Conservation (phyloP, 2,797 vertebrate species). For the Sorex maritimensis region DNA sequence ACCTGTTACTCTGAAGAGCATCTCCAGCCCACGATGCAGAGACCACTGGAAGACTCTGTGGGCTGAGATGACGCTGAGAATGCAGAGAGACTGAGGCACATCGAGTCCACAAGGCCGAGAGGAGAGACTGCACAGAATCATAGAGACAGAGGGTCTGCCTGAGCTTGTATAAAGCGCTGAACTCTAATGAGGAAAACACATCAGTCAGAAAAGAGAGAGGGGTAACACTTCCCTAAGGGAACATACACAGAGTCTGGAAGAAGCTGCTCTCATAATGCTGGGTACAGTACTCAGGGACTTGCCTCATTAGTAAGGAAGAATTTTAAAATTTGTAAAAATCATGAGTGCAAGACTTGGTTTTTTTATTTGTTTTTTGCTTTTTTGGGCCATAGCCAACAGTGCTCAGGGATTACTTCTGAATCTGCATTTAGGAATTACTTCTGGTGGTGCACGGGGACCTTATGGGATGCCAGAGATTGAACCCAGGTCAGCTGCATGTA, state of each 20-base stretch:
- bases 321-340: not conserved
- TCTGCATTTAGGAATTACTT: too few relatives aligned
- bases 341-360: not conserved
- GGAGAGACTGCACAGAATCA: not conserved
- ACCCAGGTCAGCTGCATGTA: too few relatives aligned
- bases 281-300: not conserved
- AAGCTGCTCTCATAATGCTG: not conserved
- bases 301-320: not conserved
- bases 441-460: too few relatives aligned
- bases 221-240: not conserved
- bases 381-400: too few relatives aligned
- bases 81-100: not conserved
- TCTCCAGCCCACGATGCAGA: not conserved
- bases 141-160: not conserved
- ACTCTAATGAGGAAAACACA: not conserved
- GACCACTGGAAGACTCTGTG: too few relatives aligned
- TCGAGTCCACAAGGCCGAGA: too few relatives aligned
- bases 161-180: not conserved
- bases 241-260: not conserved
- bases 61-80: not conserved
- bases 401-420: too few relatives aligned
- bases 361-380: too few relatives aligned
- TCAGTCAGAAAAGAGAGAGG: not conserved
- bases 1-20: too few relatives aligned
- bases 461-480: too few relatives aligned